These are phyloP conservation scores for Kradibia gibbosae DNA, from an alignment of 1,140 invertebrate species.

Conservation along the genomic window DNA sequence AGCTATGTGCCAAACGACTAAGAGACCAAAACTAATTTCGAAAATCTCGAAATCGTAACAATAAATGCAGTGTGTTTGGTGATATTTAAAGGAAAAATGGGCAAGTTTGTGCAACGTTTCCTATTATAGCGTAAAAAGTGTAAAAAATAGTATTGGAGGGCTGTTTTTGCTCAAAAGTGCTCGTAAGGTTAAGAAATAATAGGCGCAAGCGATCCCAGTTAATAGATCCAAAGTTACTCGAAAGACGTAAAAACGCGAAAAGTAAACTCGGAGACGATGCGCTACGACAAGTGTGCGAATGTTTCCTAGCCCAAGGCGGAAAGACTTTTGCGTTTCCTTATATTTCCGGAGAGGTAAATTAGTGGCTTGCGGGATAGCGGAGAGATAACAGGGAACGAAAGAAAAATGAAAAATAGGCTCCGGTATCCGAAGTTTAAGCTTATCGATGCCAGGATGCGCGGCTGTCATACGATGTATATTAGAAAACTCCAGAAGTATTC, in stretches of 20 bases:
- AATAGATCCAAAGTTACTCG: neutral
- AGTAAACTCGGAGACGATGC: neutral
- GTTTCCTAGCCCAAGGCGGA: neutral
- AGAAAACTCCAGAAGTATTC: conserved; percentile 62
- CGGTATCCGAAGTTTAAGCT: conserved; percentile 20
- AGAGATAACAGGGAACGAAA: neutral
- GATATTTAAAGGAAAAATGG: neutral
- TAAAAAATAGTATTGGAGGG: neutral
- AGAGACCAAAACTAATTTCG: neutral
- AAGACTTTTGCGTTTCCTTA: neutral
- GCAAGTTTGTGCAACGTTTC: neutral
- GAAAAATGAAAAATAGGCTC: neutral
- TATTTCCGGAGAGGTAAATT: too few relatives aligned
- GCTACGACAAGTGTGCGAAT: neutral
- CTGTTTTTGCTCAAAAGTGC: neutral
- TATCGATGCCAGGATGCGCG: conserved; percentile 14
- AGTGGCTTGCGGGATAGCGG: too few relatives aligned
- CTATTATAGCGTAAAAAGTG: neutral
- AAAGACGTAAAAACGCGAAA: neutral
- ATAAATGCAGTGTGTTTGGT: neutral
- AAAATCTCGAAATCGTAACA: neutral
- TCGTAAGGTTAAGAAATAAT: neutral
- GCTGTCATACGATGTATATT: conserved; percentile 50
- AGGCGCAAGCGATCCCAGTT: neutral
- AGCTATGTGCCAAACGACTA: neutral